Conservation (phyloP, 2,113 vertebrate species). For the Gobiocypris rarus region DNA sequence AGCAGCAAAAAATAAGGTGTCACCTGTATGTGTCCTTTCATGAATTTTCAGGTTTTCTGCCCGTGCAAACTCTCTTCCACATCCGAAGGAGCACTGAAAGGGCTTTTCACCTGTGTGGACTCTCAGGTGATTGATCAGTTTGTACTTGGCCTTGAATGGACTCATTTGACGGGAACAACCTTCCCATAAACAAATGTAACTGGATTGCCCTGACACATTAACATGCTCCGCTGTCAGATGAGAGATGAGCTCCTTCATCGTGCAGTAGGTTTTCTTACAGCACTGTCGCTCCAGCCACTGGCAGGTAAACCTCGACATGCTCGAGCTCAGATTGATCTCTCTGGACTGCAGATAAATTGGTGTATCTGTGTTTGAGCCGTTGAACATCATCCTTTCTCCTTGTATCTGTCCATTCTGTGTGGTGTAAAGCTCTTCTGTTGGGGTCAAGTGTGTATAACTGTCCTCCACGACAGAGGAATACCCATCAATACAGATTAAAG, state of each 20-base stretch:
- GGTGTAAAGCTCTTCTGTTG: not conserved
- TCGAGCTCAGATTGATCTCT: not conserved
- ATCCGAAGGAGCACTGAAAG: not conserved
- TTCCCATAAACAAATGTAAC: conserved; percentile 84
- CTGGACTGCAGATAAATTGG: not conserved
- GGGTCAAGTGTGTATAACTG: not conserved
- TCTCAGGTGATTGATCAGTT: conserved; percentile 29
- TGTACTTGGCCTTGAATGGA: conserved; percentile 75
- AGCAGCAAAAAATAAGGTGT: not conserved
- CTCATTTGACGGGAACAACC: conserved; percentile 81
- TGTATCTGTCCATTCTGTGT: not conserved
- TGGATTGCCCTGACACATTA: conserved; percentile 83
- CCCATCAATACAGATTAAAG: not conserved
- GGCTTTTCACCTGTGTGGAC: conserved; percentile 49
- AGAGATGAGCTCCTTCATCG: conserved; percentile 75
- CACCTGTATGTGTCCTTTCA: conserved; percentile 34
- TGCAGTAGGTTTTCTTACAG: conserved; percentile 71
- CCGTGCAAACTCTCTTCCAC: not conserved
- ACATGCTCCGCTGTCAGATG: conserved; percentile 86
- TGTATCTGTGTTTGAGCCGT: not conserved
- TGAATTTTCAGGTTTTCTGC: conserved; percentile 26
- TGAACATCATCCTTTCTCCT: not conserved
- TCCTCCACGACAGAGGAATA: not conserved
- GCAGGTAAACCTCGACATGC: not conserved
- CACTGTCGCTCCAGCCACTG: conserved; percentile 63